phyloP scores from a whole-genome alignment of 2,113 vertebrate genomes.

The Onychostruthus taczanowskii region DNA sequence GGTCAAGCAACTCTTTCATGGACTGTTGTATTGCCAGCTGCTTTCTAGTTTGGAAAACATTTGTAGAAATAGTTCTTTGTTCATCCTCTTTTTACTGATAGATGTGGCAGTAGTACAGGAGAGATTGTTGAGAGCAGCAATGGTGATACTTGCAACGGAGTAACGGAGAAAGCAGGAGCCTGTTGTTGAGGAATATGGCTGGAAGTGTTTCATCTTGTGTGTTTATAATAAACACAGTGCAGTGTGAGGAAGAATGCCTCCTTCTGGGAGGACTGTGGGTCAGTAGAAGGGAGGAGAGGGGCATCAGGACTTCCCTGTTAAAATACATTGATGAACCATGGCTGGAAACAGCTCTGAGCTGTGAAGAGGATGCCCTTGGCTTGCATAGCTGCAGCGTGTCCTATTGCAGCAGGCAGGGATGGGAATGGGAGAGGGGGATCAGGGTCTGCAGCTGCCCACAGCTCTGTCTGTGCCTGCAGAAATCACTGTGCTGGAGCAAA shows the following conservation, averaged over 20 bases:
- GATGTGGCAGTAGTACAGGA: neutral
- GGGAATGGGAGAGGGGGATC: neutral
- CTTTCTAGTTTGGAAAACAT: neutral
- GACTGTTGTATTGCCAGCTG: neutral
- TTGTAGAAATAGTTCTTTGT: neutral
- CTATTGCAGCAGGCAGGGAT: neutral
- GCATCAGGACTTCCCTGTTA: neutral
- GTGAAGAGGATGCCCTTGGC: neutral
- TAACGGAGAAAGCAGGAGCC: neutral
- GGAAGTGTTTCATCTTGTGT: neutral
- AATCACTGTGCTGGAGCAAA: neutral
- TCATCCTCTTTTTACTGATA: neutral
- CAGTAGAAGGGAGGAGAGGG: neutral
- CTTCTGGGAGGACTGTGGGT: neutral
- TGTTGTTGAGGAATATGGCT: neutral
- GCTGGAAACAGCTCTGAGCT: neutral
- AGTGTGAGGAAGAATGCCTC: neutral
- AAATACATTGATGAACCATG: neutral
- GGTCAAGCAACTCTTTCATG: neutral
- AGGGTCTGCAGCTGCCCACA: neutral
- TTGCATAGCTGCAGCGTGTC: neutral
- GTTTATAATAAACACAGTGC: neutral
- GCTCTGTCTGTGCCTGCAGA: neutral
- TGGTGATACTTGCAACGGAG: neutral
- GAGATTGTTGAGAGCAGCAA: neutral